Evolutionary conservation across 1,140 invertebrate genomes (phyloP), one percentile per base, ranked within the genome.

Genomic region (Samia ricini): DNA sequence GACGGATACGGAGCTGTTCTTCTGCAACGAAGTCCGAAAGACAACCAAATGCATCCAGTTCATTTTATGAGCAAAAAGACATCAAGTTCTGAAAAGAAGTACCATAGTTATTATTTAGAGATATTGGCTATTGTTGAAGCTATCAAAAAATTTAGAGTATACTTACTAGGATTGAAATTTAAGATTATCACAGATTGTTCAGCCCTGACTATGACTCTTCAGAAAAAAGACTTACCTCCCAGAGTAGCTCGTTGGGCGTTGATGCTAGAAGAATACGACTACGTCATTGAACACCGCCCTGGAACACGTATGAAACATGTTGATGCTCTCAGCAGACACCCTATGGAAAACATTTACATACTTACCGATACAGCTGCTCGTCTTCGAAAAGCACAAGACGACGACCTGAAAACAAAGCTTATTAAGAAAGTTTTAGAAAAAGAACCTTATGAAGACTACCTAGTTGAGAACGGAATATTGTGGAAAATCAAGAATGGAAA

Each of bases 101-200:
- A 91, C 60, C 71, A 69, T 5, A 88, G 79, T 57, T 91, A 90
- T 58, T 85, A 93, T 69, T 67, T 91, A 55, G 91, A 93, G 77
- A 83, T 83, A 23, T 68, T 93, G 26, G 91, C 91, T 0, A 85
- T 93, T 10, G 76, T 92, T 5, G 80, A 80, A 73, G 89, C 89
- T 0, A 69, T 93, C 3, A 79, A 90, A 56, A 88, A 91, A 56
- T 93, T 92, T 66, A 52, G 85, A 63, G 65, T 82, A 15, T 93
- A 92, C 73, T 67, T 93, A 24, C 69, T 89, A 18, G 87, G 86
- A 18, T 88, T 74, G 55, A 60, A 82, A 6, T 91, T 92, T 68
- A 85, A 90, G 57, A 88, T 93, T 10, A 66, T 85, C 4, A 88
- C 80, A 0, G 87, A 85, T 60, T 90, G 83, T 63, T 49, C 64